A percentile compares a stretch with the other conserved stretches of the same genome.
These are phyloP conservation scores for Amniataba percoides DNA, from an alignment of 2,797 vertebrate genomes.

Conservation along the genomic window DNA sequence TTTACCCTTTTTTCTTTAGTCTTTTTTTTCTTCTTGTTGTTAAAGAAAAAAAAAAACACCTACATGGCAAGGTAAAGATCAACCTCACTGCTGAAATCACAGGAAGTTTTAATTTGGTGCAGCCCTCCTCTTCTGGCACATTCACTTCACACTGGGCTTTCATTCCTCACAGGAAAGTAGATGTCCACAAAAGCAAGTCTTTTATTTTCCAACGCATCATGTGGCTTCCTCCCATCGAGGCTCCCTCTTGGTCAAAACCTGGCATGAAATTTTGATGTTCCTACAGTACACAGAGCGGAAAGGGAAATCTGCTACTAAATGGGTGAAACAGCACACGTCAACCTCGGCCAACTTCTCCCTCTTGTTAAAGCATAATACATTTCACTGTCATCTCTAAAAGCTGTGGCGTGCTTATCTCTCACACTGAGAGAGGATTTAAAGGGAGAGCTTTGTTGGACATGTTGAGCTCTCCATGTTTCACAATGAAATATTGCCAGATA, in stretches of 20 bases:
- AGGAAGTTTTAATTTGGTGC: neutral
- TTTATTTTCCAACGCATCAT: slow-evolving; percentile 16
- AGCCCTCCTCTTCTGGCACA: slow-evolving; percentile 1
- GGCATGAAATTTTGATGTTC: slow-evolving; percentile 48
- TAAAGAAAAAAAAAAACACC: slow-evolving; percentile 16
- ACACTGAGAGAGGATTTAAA: slow-evolving; percentile 73
- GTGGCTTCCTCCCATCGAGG: slow-evolving; percentile 5
- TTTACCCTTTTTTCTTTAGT: slow-evolving; percentile 3
- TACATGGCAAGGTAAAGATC: neutral
- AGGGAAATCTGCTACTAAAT: slow-evolving; percentile 43
- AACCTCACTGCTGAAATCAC: slow-evolving; percentile 7
- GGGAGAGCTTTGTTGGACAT: slow-evolving; percentile 74
- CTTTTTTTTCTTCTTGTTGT: neutral
- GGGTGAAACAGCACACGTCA: slow-evolving; percentile 33
- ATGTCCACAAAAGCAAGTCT: slow-evolving; percentile 24
- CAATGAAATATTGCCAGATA: slow-evolving; percentile 72
- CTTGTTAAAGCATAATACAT: slow-evolving; percentile 66
- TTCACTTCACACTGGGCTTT: slow-evolving; percentile 15
- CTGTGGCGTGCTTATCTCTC: slow-evolving; percentile 68
- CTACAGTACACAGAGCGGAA: slow-evolving; percentile 44
- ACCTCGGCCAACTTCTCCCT: slow-evolving; percentile 47
- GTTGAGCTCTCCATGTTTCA: slow-evolving; percentile 73
- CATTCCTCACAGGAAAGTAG: slow-evolving; percentile 7
- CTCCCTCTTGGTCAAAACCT: slow-evolving; percentile 31
- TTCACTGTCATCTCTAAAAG: slow-evolving; percentile 74